Evolutionary conservation across 2,888 invertebrate genomes (phyloP).

Genomic region (Spilarctia lutea): DNA sequence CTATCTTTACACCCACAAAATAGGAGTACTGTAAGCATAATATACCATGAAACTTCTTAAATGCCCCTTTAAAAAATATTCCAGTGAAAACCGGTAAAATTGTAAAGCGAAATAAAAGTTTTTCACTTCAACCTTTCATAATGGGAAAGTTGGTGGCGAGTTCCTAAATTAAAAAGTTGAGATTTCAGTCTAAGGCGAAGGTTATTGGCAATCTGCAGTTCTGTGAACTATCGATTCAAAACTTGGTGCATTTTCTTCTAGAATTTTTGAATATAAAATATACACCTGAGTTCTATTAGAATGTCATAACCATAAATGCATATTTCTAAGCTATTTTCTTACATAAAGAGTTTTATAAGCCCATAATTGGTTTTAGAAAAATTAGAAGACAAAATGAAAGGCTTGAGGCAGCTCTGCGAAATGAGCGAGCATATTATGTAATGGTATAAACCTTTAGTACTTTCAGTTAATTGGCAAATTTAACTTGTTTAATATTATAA

Average conservation of each 20-base stretch:
- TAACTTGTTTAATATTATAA: background rate
- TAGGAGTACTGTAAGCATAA: background rate
- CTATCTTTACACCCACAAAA: background rate
- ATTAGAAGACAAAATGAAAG: background rate
- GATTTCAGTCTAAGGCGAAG: background rate
- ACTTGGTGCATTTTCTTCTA: background rate
- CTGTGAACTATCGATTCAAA: background rate
- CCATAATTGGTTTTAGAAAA: background rate
- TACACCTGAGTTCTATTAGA: background rate
- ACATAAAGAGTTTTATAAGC: background rate
- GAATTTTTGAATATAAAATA: background rate
- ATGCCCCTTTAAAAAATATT: background rate
- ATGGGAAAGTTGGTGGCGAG: background rate
- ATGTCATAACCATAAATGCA: background rate
- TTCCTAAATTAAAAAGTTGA: background rate
- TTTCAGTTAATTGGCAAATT: background rate
- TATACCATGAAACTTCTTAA: background rate
- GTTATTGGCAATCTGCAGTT: background rate
- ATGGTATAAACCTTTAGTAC: no score
- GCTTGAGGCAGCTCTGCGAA: background rate
- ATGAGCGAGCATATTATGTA: background rate
- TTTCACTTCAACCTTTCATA: background rate
- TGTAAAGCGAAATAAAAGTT: background rate
- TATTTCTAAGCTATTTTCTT: background rate
- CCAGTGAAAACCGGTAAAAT: background rate